Evolutionary conservation across 2,113 vertebrate species (phyloP).

Genomic region (Plecotus auritus): DNA sequence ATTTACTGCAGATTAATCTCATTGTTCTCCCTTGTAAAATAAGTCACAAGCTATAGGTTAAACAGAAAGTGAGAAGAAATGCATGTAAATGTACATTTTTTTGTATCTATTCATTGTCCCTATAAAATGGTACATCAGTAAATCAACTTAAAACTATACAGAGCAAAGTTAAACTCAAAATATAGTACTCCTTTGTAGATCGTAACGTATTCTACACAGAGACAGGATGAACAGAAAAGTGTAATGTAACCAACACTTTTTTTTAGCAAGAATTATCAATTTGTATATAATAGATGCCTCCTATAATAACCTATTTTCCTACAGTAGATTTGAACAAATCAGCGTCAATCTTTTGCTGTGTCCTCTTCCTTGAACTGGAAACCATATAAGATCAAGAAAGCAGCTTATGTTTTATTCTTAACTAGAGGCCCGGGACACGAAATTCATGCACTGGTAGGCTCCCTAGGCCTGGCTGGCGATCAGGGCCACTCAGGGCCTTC

Average conservation of each 20-base stretch:
- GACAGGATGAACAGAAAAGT: not conserved
- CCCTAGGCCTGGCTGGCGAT: too few species aligned
- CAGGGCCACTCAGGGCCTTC: too few species aligned
- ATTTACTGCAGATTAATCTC: not conserved
- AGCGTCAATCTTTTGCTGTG: not conserved
- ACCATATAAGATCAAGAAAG: not conserved
- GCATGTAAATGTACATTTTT: not conserved
- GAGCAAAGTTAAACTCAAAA: not conserved
- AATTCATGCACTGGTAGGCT: too few species aligned
- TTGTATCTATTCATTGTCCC: not conserved
- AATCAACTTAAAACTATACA: not conserved
- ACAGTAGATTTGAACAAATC: not conserved
- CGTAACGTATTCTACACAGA: not conserved
- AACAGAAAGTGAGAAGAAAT: not conserved
- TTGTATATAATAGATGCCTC: not conserved
- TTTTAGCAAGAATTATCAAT: not conserved
- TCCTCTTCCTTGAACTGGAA: not conserved
- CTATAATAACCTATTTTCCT: not conserved
- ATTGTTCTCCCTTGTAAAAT: not conserved
- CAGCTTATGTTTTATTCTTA: not conserved
- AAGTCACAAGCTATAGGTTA: not conserved
- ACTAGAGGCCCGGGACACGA: not conserved
- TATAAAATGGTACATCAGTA: not conserved
- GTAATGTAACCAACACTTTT: not conserved
- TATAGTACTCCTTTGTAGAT: not conserved